phyloP scores from a whole-genome alignment of 1,140 invertebrate genomes.

The Diachasmimorpha longicaudata region DNA sequence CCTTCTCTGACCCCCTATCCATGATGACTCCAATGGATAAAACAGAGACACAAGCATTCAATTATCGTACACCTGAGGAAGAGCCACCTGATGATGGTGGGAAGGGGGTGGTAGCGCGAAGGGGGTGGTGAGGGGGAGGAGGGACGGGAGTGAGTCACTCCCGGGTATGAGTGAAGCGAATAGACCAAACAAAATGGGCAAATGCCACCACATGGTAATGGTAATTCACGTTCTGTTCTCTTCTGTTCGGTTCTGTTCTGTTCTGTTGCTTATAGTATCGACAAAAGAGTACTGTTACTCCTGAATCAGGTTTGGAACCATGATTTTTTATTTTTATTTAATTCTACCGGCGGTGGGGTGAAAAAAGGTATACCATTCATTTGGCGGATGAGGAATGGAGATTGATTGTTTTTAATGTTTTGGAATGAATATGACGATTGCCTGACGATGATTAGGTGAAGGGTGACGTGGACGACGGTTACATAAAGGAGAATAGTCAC shows the following conservation, averaged over 20 bases:
- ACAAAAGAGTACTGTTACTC: background rate
- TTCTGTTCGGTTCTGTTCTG: background rate
- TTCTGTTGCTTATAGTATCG: background rate
- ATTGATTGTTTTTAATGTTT: constrained; percentile 16
- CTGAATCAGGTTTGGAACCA: too few relatives aligned
- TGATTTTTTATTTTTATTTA: background rate
- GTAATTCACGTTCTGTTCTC: background rate
- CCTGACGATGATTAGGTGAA: background rate
- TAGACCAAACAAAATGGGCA: constrained; percentile 45
- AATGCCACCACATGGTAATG: constrained; percentile 36
- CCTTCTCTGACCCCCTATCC: too few relatives aligned
- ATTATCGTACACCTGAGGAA: background rate
- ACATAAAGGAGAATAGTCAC: constrained; percentile 41
- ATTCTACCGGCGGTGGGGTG: too few relatives aligned
- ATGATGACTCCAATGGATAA: background rate
- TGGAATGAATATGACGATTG: background rate
- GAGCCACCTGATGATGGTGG: background rate
- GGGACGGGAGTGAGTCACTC: constrained; percentile 48
- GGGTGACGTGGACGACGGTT: constrained; percentile 44
- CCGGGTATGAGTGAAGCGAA: constrained; percentile 39
- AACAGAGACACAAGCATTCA: background rate
- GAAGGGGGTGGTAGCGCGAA: background rate
- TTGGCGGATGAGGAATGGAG: background rate
- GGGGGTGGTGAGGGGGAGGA: constrained; percentile 9
- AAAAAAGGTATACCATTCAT: too few relatives aligned